These are phyloP conservation scores for Tetropium fuscum DNA, from an alignment of 2,888 invertebrate genomes.

Conservation along the genomic window DNA sequence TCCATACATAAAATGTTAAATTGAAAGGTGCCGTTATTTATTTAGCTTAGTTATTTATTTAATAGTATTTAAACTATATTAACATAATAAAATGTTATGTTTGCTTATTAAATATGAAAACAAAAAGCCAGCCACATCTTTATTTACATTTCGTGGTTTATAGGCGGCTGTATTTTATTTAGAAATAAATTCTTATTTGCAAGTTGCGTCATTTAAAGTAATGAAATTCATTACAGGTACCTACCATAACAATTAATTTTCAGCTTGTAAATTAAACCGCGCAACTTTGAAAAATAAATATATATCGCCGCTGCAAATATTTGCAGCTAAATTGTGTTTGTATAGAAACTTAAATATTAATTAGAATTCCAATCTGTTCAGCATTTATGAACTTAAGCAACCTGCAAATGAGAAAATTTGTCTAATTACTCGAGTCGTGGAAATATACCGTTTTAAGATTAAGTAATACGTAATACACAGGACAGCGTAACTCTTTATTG, in stretches of 20 bases:
- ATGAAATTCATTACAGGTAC: slow-evolving; percentile 36
- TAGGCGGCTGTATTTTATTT: slow-evolving; percentile 37
- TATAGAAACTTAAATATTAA: slow-evolving; percentile 14
- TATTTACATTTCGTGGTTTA: slow-evolving; percentile 44
- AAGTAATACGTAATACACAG: too few relatives aligned
- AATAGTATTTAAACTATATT: slow-evolving; percentile 51
- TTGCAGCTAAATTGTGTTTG: slow-evolving; percentile 16
- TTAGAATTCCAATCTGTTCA: too few relatives aligned
- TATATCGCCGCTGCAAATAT: slow-evolving; percentile 21
- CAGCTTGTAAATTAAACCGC: slow-evolving; percentile 24
- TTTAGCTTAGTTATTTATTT: slow-evolving; percentile 36
- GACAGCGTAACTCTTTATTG: too few relatives aligned
- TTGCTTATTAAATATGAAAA: slow-evolving; percentile 41
- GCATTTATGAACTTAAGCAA: too few relatives aligned
- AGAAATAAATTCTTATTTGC: slow-evolving; percentile 42
- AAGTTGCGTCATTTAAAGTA: slow-evolving; percentile 36
- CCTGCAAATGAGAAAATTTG: too few relatives aligned
- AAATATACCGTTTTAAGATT: too few relatives aligned
- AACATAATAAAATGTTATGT: slow-evolving; percentile 41
- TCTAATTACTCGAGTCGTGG: too few relatives aligned
- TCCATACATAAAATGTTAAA: slow-evolving; percentile 31
- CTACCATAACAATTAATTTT: slow-evolving; percentile 22
- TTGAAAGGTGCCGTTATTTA: slow-evolving; percentile 42
- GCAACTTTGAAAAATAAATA: slow-evolving; percentile 27
- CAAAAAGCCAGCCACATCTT: slow-evolving; percentile 39